Evolutionary conservation across 2,888 invertebrate genomes (phyloP).

Genomic region (Aporophyla lueneburgensis): DNA sequence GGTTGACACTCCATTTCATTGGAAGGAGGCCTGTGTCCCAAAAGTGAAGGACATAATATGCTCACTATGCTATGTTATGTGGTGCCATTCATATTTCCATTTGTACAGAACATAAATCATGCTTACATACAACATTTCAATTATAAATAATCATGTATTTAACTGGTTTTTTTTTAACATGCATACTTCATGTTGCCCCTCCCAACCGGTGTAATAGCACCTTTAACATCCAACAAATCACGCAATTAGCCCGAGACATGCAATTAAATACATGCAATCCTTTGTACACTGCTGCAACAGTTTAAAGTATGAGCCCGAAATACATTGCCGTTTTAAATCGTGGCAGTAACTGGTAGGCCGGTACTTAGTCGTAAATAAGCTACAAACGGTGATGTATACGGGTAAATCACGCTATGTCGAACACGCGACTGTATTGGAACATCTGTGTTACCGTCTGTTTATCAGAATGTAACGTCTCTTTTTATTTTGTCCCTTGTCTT

Average conservation of each 20-base stretch:
- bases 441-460: not conserved
- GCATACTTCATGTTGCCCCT: no score
- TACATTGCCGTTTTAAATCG: constrained; percentile 35
- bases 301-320: constrained; percentile 24
- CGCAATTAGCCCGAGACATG: constrained; percentile 3
- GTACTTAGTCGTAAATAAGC: constrained; percentile 41
- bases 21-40: no score
- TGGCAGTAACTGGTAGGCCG: not conserved
- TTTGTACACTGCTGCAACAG: constrained; percentile 12
- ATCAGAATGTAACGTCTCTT: not conserved
- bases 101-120: no score
- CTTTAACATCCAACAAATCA: constrained; percentile 11
- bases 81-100: no score
- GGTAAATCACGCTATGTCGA: constrained; percentile 37
- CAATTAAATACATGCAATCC: constrained; percentile 33
- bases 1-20: no score
- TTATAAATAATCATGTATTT: no score
- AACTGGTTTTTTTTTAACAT: no score
- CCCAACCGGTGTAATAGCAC: not conserved
- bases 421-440: constrained; percentile 39
- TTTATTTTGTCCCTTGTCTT: not conserved
- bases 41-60: no score
- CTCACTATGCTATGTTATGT: no score
- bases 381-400: constrained; percentile 23
- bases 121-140: no score